Evolutionary conservation across 2,888 invertebrate species (phyloP).

Genomic region (Carpatolechia fugitivella): DNA sequence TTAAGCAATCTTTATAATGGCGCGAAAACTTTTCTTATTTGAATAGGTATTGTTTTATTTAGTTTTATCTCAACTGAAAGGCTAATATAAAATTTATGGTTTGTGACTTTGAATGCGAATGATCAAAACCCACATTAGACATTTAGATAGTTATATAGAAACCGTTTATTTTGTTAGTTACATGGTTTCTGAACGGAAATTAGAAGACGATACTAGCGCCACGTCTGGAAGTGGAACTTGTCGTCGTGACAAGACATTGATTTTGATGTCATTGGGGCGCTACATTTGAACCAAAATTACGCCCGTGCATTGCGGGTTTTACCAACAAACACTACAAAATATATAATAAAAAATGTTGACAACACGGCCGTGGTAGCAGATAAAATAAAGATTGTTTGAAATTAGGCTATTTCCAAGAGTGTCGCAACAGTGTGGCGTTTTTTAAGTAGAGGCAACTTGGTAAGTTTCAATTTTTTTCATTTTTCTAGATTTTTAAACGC

Average conservation of each 20-base stretch:
- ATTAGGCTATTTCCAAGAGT: too few species aligned
- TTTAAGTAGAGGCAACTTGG: neutral
- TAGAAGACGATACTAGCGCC: neutral
- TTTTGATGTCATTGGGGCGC: constrained; percentile 45
- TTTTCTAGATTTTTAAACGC: neutral
- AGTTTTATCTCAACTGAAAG: too few species aligned
- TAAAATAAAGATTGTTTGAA: neutral
- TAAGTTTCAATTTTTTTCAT: neutral
- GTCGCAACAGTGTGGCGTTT: too few species aligned
- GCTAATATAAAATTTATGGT: too few species aligned
- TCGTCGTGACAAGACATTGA: neutral
- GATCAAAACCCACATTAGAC: too few species aligned
- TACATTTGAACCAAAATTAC: constrained; percentile 61
- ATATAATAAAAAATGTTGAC: neutral
- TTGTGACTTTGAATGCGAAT: too few species aligned
- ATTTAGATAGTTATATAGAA: too few species aligned
- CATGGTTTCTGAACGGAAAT: too few species aligned
- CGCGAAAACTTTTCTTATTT: too few species aligned
- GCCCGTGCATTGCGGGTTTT: neutral
- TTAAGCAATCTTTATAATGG: too few species aligned
- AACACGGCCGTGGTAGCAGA: neutral
- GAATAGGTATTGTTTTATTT: too few species aligned
- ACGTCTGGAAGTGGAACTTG: neutral
- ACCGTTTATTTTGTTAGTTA: too few species aligned
- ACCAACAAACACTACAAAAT: neutral